These are phyloP conservation scores for Periophthalmodon schlosseri DNA, from an alignment of 2,113 vertebrate genomes.

Conservation along the genomic window DNA sequence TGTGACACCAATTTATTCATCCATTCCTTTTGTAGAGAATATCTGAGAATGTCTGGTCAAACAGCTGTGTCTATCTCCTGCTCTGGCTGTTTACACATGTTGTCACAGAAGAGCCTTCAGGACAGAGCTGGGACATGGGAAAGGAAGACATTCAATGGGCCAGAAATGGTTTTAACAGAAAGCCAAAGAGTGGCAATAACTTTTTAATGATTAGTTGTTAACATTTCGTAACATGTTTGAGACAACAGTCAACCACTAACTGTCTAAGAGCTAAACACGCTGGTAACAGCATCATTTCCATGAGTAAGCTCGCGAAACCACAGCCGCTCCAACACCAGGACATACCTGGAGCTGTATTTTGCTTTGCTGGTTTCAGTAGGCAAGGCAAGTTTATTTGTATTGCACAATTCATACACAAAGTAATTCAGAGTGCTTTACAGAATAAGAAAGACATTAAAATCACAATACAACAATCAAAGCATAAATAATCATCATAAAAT, in stretches of 20 bases:
- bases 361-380: too few species aligned
- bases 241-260: not conserved
- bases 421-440: too few species aligned
- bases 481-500: too few species aligned
- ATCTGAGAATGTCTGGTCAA: conserved; percentile 2
- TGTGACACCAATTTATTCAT: conserved; percentile 42
- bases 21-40: conserved; percentile 40
- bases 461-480: too few species aligned
- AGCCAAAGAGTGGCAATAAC: not conserved
- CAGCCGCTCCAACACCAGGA: too few species aligned
- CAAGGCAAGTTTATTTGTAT: too few species aligned
- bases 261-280: too few species aligned
- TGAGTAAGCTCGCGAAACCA: too few species aligned
- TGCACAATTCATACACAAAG: too few species aligned
- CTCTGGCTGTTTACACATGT: conserved; percentile 62
- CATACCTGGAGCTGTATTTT: too few species aligned
- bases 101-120: conserved; percentile 6
- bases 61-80: conserved; percentile 49
- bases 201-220: not conserved
- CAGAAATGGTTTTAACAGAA: not conserved
- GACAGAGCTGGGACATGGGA: conserved; percentile 8
- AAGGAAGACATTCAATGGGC: not conserved
- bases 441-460: too few species aligned
- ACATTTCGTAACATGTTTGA: not conserved
- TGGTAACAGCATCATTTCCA: too few species aligned